Percentiles rank a stretch among this genome's conserved stretches.
Conservation (phyloP, 2,797 vertebrate genomes). For the Petrocephalus schoutedeni region DNA sequence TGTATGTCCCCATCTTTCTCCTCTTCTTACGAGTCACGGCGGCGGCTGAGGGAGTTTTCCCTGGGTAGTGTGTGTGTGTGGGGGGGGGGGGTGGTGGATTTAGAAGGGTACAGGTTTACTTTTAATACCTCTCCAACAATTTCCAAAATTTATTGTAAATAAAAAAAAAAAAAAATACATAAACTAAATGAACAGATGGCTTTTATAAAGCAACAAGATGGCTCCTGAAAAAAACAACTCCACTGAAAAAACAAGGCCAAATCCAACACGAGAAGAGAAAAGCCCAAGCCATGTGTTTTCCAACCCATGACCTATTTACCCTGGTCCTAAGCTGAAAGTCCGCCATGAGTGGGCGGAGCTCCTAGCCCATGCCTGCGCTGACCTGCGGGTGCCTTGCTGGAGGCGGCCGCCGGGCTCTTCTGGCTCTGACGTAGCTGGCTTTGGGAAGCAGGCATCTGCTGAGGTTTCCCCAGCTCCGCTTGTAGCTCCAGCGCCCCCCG, state of each 20-base stretch:
- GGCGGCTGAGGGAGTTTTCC: slow-evolving; percentile 49
- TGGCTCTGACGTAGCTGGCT: slow-evolving; percentile 66
- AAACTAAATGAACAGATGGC: not conserved
- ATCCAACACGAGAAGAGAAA: not conserved
- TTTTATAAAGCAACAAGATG: not conserved
- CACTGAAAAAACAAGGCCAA: too few species aligned
- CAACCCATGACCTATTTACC: not conserved
- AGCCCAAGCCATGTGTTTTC: not conserved
- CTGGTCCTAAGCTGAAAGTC: not conserved
- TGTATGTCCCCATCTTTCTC: slow-evolving; percentile 94
- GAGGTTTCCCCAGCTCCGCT: slow-evolving; percentile 59
- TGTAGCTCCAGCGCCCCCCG: slow-evolving; percentile 33
- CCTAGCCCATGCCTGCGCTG: not conserved
- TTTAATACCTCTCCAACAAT: not conserved
- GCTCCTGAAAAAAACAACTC: not conserved
- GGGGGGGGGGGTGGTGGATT: not conserved
- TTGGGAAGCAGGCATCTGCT: slow-evolving; percentile 52
- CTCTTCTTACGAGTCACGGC: slow-evolving; percentile 82
- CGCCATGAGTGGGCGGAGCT: not conserved
- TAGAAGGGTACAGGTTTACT: not conserved
- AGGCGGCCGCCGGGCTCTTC: slow-evolving; percentile 53
- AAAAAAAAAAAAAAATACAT: not conserved
- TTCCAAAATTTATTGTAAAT: not conserved
- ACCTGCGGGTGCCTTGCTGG: slow-evolving; percentile 71
- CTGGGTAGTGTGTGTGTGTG: not conserved